Conservation (phyloP, 2,797 vertebrate species). For the Hydrophis major region DNA sequence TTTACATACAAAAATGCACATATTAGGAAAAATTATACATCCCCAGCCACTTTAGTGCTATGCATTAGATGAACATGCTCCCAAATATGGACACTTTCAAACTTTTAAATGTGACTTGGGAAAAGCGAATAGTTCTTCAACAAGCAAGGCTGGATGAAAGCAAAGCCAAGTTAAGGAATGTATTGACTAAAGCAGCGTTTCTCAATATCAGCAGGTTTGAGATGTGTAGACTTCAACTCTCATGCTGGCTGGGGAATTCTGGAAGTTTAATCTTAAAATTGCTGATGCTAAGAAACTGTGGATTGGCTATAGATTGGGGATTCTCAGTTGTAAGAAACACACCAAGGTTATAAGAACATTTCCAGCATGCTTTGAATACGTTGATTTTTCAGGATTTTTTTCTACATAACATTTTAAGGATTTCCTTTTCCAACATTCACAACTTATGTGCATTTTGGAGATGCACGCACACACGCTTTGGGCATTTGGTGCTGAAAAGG, state of each 20-base stretch:
- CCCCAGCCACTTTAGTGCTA: not conserved
- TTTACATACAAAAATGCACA: not conserved
- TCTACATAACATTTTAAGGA: not conserved
- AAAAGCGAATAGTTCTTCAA: not conserved
- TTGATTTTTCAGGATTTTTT: not conserved
- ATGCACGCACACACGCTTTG: too few species aligned
- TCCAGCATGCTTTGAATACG: not conserved
- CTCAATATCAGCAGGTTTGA: not conserved
- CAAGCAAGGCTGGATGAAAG: not conserved
- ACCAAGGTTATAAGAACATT: not conserved
- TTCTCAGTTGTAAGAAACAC: not conserved
- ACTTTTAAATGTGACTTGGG: not conserved
- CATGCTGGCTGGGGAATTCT: not conserved
- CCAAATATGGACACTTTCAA: not conserved
- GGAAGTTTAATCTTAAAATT: not conserved
- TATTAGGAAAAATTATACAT: not conserved
- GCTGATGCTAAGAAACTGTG: not conserved
- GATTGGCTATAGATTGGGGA: not conserved
- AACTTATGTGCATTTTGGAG: not conserved
- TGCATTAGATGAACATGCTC: not conserved
- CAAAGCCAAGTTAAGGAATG: not conserved
- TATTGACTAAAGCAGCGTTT: not conserved
- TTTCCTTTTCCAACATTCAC: not conserved
- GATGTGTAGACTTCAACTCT: not conserved
- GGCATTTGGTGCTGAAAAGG: too few species aligned